phyloP scores from a whole-genome alignment of 2,797 vertebrate genomes.

The Anisognathus igniventris region DNA sequence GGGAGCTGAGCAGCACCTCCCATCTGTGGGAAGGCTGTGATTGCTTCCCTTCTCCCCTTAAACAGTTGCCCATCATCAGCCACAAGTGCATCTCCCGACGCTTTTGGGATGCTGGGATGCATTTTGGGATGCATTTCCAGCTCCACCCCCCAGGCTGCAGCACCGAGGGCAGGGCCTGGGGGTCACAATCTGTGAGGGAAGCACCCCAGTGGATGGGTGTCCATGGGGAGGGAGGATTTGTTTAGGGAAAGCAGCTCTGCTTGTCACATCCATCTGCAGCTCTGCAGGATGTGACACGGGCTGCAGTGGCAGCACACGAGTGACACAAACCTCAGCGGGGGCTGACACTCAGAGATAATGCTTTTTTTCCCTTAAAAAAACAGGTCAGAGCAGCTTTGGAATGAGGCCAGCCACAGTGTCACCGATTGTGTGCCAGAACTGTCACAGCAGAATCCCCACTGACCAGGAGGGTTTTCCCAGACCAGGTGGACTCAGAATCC shows the following conservation, averaged over 20 bases:
- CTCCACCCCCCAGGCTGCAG: background rate
- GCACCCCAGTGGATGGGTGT: background rate
- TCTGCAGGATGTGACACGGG: background rate
- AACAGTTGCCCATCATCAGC: background rate
- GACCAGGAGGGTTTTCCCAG: background rate
- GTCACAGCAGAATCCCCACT: background rate
- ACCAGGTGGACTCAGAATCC: background rate
- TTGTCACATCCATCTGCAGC: background rate
- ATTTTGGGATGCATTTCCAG: background rate
- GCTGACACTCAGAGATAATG: background rate
- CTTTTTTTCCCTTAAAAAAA: background rate
- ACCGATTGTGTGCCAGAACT: background rate
- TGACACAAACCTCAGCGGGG: background rate
- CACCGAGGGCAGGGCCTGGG: fast-evolving
- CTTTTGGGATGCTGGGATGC: fast-evolving
- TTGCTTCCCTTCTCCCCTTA: background rate
- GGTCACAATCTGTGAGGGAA: background rate
- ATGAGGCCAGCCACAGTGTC: background rate
- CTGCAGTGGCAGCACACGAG: background rate
- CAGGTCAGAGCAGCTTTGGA: background rate
- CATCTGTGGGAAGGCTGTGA: background rate
- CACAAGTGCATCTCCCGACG: fast-evolving
- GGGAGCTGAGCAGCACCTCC: background rate
- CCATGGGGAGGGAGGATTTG: background rate
- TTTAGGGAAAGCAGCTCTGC: background rate